Conservation (phyloP, 2,113 vertebrate genomes). For the Melanotaenia duboulayi region DNA sequence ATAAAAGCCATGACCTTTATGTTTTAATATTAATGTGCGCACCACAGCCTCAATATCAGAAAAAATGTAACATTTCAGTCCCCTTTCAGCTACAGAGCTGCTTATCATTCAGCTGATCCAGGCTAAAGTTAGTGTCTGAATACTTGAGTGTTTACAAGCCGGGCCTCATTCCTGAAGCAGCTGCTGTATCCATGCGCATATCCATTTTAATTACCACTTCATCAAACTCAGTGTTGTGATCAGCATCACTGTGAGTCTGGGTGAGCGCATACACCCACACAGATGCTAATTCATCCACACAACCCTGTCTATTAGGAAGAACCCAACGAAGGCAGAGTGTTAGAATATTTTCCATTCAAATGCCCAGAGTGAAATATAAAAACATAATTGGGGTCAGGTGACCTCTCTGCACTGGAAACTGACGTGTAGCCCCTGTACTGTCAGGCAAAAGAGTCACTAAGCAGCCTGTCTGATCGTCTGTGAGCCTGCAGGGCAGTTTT, state of each 20-base stretch:
- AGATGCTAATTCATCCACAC: neutral
- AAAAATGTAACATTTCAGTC: neutral
- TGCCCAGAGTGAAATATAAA: slow-evolving; percentile 31
- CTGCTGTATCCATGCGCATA: slow-evolving; percentile 12
- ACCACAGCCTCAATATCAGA: neutral
- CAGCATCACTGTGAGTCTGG: slow-evolving; percentile 9
- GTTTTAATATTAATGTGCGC: neutral
- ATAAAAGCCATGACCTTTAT: neutral
- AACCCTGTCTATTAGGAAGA: neutral
- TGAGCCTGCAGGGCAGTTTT: neutral
- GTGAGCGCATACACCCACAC: neutral
- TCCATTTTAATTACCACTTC: slow-evolving; percentile 56
- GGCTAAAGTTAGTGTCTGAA: slow-evolving; percentile 39
- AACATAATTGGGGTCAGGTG: slow-evolving; percentile 46
- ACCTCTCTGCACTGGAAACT: neutral
- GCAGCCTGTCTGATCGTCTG: neutral
- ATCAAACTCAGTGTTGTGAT: slow-evolving; percentile 51
- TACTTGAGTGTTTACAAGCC: slow-evolving; percentile 59
- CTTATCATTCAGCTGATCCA: slow-evolving; percentile 23
- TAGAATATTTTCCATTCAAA: slow-evolving; percentile 22
- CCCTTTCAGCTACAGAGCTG: neutral
- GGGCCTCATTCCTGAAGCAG: slow-evolving; percentile 20
- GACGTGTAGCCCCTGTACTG: neutral
- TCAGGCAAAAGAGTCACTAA: too few relatives aligned
- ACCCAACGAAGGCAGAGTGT: neutral